phyloP scores from a whole-genome alignment of 2,888 invertebrate genomes.

The Drosophila borealis region DNA sequence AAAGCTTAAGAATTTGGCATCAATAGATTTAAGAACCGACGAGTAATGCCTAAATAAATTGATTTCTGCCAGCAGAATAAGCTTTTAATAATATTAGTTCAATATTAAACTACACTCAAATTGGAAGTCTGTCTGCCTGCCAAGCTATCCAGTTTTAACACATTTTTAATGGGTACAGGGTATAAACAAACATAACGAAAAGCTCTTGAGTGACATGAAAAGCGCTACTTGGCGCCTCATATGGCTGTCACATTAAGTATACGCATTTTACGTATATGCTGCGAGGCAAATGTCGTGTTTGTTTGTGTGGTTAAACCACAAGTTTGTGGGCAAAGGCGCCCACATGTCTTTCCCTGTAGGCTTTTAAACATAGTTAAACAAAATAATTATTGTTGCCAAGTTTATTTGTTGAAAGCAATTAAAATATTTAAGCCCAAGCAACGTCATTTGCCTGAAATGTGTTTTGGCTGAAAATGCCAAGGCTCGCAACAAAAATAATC shows the following conservation, averaged over 20 bases:
- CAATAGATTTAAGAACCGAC: no score
- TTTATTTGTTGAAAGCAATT: conserved; percentile 39
- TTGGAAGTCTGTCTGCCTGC: no score
- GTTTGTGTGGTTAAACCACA: conserved; percentile 9
- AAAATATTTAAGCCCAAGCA: conserved; percentile 35
- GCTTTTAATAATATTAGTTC: no score
- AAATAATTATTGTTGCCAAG: conserved; percentile 16
- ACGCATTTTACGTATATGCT: conserved; percentile 36
- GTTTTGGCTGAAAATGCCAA: conserved; percentile 42
- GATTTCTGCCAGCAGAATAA: no score
- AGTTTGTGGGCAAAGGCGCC: conserved; percentile 13
- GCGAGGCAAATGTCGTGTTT: neutral
- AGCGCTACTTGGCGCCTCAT: conserved; percentile 32
- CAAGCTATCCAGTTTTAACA: neutral
- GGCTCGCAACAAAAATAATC: conserved; percentile 43
- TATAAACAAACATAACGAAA: conserved; percentile 4
- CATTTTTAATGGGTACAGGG: neutral
- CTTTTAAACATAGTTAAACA: conserved; percentile 6
- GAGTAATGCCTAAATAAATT: no score
- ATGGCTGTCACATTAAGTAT: conserved; percentile 52
- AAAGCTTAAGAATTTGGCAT: no score
- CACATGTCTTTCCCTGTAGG: neutral
- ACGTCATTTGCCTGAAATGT: conserved; percentile 12
- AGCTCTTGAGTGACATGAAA: conserved; percentile 37
- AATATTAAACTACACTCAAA: no score